Conservation (phyloP, 1,140 invertebrate genomes). For the Stegodyphus dumicola region DNA sequence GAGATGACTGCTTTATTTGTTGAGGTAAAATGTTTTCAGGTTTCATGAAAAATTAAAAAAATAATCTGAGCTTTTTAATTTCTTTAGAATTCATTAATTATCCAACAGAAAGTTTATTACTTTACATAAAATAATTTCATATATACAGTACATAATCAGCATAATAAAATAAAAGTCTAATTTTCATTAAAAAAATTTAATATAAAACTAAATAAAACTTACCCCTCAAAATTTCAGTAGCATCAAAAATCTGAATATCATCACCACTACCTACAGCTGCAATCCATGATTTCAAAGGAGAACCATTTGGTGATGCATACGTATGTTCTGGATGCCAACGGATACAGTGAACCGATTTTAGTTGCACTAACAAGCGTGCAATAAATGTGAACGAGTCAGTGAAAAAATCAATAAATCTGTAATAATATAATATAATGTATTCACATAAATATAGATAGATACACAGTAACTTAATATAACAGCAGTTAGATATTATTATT, state of each 20-base stretch:
- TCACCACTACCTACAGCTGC: conserved; percentile 10
- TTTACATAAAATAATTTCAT: too few species aligned
- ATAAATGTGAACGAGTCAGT: not conserved
- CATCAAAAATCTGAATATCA: conserved; percentile 21
- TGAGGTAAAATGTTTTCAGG: too few species aligned
- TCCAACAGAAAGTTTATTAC: too few species aligned
- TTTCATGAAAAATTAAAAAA: too few species aligned
- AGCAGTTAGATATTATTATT: too few species aligned
- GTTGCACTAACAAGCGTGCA: not conserved
- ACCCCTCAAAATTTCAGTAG: conserved; percentile 8
- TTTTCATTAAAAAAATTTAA: not conserved
- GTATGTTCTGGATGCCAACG: conserved; percentile 29
- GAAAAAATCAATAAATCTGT: conserved; percentile 21
- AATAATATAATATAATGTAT: not conserved
- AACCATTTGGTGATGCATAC: conserved; percentile 25
- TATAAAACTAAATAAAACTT: not conserved
- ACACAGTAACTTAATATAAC: too few species aligned
- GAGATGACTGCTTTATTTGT: too few species aligned
- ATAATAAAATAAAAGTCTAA: too few species aligned
- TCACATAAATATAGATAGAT: not conserved
- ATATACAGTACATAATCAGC: too few species aligned
- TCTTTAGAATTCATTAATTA: too few species aligned
- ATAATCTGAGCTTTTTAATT: too few species aligned
- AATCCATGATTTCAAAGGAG: conserved; percentile 24
- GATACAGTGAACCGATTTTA: not conserved